A percentile compares a stretch with the other conserved stretches of the same genome.
Conservation (phyloP, 2,797 vertebrate species). For the Micrastur ruficollis region DNA sequence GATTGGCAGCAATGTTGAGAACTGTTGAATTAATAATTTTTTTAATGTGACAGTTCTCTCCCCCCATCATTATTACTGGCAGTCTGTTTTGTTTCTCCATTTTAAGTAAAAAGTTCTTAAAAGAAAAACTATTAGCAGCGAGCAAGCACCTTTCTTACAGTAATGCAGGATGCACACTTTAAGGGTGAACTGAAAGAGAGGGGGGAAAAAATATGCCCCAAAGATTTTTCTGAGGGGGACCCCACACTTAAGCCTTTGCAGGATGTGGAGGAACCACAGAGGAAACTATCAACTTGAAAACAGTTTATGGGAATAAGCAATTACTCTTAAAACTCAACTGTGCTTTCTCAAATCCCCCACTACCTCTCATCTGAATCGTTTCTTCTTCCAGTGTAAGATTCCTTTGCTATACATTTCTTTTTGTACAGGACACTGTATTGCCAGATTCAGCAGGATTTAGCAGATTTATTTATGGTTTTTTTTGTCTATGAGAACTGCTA, state of each 20-base stretch:
- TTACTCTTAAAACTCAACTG: neutral
- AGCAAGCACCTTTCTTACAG: neutral
- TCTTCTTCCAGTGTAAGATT: neutral
- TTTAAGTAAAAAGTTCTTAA: neutral
- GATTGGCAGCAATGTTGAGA: neutral
- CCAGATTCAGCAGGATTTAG: neutral
- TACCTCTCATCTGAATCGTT: neutral
- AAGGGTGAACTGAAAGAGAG: neutral
- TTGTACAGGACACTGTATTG: neutral
- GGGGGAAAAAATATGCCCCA: neutral
- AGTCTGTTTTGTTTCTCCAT: neutral
- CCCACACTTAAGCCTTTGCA: neutral
- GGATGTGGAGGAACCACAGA: neutral
- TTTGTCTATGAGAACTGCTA: neutral
- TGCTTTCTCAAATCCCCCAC: neutral
- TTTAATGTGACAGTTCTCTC: neutral
- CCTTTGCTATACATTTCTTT: neutral
- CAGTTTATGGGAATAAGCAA: neutral
- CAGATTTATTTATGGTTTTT: neutral
- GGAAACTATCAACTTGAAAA: neutral
- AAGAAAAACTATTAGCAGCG: neutral
- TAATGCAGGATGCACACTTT: neutral
- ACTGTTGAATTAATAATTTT: neutral
- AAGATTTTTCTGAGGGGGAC: neutral
- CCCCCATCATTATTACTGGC: neutral